These are phyloP conservation scores for Antechinus stuartii DNA, from an alignment of 2,113 vertebrate genomes.

Conservation along the genomic window DNA sequence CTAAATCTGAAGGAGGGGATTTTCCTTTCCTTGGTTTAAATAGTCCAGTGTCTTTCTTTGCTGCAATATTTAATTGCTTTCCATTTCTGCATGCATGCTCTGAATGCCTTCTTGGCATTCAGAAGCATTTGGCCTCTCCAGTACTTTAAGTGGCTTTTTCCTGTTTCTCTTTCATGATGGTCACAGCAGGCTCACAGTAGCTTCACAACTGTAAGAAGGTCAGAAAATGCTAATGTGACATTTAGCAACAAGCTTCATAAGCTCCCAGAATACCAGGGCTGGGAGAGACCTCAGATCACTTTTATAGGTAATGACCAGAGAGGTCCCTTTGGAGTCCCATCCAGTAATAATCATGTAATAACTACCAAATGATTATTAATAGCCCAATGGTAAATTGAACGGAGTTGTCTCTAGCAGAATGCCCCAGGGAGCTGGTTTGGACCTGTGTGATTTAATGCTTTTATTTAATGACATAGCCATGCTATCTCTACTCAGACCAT, in stretches of 20 bases:
- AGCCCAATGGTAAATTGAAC: not conserved
- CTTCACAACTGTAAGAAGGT: constrained; percentile 80
- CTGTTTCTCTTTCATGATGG: constrained; percentile 50
- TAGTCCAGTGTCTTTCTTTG: not conserved
- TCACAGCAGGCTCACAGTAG: constrained; percentile 69
- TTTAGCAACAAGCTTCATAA: constrained; percentile 73
- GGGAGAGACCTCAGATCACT: not conserved
- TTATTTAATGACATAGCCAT: not conserved
- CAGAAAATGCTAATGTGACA: constrained; percentile 84
- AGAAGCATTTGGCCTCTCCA: constrained; percentile 42
- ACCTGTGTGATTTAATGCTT: too few species aligned
- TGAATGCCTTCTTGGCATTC: constrained; percentile 48
- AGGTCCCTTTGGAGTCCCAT: constrained; percentile 66
- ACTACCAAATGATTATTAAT: not conserved
- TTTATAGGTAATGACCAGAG: constrained; percentile 55
- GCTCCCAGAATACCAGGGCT: not conserved
- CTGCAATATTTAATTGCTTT: not conserved
- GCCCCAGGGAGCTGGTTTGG: not conserved
- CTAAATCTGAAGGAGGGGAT: not conserved
- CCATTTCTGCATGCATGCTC: not conserved
- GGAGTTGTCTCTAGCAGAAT: not conserved
- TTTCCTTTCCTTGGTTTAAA: constrained; percentile 10
- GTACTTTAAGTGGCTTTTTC: constrained; percentile 60
- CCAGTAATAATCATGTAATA: constrained; percentile 24
- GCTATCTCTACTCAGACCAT: not conserved